Evolutionary conservation across 2,888 invertebrate species (phyloP).

Genomic region (Metallyticus violacea): DNA sequence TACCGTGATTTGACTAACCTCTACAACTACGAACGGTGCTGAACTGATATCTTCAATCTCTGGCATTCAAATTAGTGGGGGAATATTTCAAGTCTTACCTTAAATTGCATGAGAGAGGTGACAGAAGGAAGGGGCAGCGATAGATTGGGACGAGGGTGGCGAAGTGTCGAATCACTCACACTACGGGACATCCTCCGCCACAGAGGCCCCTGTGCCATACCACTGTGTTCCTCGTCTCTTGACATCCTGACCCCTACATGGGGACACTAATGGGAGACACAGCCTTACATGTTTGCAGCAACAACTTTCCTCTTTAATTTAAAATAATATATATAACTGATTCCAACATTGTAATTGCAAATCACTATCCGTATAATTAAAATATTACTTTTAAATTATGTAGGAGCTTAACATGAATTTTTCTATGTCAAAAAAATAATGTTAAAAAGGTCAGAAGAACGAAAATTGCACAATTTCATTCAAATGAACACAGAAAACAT

Average conservation of each 20-base stretch:
- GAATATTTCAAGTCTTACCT: constrained; percentile 39
- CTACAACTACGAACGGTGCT: neutral
- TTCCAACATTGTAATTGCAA: neutral
- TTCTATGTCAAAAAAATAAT: neutral
- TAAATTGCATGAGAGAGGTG: constrained; percentile 45
- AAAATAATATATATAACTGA: no score
- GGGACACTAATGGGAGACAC: constrained; percentile 19
- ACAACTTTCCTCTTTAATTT: neutral
- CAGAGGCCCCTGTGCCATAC: constrained; percentile 11
- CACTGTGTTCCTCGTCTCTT: constrained; percentile 1
- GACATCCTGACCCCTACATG: constrained; percentile 20
- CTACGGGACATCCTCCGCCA: constrained; percentile 42
- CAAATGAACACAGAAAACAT: neutral
- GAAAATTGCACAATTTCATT: neutral
- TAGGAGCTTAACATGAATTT: neutral
- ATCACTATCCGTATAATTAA: neutral
- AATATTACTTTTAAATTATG: neutral
- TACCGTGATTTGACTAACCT: neutral
- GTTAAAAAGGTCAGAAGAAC: neutral
- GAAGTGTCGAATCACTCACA: constrained; percentile 43
- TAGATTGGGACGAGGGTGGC: constrained; percentile 43
- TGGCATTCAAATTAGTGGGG: neutral
- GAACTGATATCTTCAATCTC: neutral
- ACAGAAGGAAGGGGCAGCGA: constrained; percentile 44
- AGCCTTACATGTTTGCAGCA: neutral